Evolutionary conservation across 2,888 invertebrate species (phyloP).

Genomic region (Saturnia japonica): DNA sequence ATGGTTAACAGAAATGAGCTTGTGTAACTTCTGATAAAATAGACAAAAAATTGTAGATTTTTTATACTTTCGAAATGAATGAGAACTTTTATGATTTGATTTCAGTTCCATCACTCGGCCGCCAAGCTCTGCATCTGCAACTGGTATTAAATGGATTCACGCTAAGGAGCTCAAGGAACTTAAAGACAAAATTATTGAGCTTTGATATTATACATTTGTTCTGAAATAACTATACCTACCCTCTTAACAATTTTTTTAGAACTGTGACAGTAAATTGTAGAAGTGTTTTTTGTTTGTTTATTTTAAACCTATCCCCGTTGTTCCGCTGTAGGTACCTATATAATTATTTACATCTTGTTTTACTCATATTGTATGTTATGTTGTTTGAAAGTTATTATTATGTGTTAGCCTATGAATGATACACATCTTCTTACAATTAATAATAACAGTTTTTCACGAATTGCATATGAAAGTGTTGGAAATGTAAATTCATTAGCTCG

Average conservation of each 20-base stretch:
- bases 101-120: conserved; percentile 60
- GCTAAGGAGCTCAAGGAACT: conserved; percentile 64
- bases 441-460: no score
- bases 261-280: conserved; percentile 5
- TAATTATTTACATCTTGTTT: no score
- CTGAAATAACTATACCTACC: background rate
- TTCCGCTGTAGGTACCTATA: background rate
- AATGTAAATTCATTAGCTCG: no score
- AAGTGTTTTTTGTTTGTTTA: background rate
- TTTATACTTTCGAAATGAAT: background rate
- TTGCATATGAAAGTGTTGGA: no score
- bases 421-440: no score
- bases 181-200: conserved; percentile 44
- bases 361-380: no score
- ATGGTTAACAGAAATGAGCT: background rate
- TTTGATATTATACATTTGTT: background rate
- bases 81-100: conserved; percentile 1
- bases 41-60: background rate
- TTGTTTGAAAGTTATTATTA: no score
- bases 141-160: conserved; percentile 73
- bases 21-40: background rate
- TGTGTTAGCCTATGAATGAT: no score
- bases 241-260: no score
- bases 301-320: background rate
- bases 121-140: conserved; percentile 69